Percentiles rank a stretch among this genome's conserved stretches.
These are phyloP conservation scores for Brachionus rotundiformis DNA, from an alignment of 1,140 invertebrate species.

Conservation along the genomic window DNA sequence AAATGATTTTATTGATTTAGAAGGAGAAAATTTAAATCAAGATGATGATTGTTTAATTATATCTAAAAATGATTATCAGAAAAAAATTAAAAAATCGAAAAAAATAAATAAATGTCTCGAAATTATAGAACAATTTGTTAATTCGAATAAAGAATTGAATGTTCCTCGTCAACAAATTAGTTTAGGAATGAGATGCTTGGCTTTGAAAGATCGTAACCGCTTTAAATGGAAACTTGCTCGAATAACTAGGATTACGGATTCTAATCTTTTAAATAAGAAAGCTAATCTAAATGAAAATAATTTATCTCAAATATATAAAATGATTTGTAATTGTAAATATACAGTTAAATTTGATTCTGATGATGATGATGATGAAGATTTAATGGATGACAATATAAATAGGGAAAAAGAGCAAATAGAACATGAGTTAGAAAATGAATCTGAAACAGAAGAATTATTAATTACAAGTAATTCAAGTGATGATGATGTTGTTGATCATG, in stretches of 20 bases:
- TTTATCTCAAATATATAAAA: neutral
- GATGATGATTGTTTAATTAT: conserved; percentile 28
- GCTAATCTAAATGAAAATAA: neutral
- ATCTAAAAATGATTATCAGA: neutral
- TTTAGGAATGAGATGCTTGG: conserved; percentile 29
- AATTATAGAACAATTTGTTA: conserved; percentile 5
- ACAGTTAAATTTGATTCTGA: conserved; percentile 39
- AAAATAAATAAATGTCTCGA: conserved; percentile 22
- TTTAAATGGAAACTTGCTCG: conserved; percentile 29
- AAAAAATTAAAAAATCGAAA: neutral
- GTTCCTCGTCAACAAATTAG: neutral
- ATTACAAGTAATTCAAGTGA: neutral
- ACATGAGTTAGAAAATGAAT: neutral
- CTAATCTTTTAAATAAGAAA: neutral
- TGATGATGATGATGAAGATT: neutral
- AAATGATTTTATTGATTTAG: neutral
- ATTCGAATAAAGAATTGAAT: neutral
- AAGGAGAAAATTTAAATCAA: neutral
- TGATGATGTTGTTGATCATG: neutral
- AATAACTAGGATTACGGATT: conserved; percentile 10
- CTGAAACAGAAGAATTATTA: neutral
- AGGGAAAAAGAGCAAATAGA: neutral
- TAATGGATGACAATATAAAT: neutral
- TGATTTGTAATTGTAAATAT: conserved; percentile 48
- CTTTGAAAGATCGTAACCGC: neutral